These are phyloP conservation scores for Heliocidaris tuberculata DNA, from an alignment of 35 echinoderm and acorn worm genomes.

Conservation along the genomic window DNA sequence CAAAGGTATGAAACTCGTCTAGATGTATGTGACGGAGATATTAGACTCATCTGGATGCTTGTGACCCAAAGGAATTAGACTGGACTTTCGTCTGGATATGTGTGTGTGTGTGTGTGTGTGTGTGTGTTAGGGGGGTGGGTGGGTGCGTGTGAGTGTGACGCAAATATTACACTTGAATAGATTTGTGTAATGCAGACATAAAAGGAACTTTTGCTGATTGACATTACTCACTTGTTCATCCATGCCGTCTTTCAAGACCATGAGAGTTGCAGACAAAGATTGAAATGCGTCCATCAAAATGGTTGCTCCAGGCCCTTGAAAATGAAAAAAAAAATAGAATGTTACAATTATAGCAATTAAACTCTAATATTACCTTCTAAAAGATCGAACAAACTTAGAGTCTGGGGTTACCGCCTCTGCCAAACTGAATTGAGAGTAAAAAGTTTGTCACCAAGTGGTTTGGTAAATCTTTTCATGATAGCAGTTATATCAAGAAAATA, in stretches of 20 bases:
- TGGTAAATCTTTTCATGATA: too few relatives aligned
- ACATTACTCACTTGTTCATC: background rate
- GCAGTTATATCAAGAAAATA: too few relatives aligned
- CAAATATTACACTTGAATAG: background rate
- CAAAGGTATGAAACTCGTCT: background rate
- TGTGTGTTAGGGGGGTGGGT: too few relatives aligned
- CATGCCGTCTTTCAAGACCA: slow-evolving; percentile 6
- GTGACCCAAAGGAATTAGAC: background rate
- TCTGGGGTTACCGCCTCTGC: too few relatives aligned
- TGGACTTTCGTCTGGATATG: background rate
- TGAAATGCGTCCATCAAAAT: slow-evolving; percentile 30
- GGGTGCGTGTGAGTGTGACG: too few relatives aligned
- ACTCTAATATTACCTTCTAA: too few relatives aligned
- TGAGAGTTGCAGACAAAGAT: background rate
- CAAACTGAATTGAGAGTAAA: too few relatives aligned
- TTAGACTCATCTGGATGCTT: background rate
- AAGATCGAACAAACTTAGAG: too few relatives aligned
- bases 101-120: too few relatives aligned
- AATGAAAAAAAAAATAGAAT: background rate
- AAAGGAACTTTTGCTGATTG: background rate
- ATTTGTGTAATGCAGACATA: background rate
- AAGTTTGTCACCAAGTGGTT: too few relatives aligned
- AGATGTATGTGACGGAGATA: background rate
- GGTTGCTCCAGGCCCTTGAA: slow-evolving; percentile 16
- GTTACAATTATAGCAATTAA: background rate